Conservation (phyloP, 2,797 vertebrate genomes). For the Tolypeutes matacus region DNA sequence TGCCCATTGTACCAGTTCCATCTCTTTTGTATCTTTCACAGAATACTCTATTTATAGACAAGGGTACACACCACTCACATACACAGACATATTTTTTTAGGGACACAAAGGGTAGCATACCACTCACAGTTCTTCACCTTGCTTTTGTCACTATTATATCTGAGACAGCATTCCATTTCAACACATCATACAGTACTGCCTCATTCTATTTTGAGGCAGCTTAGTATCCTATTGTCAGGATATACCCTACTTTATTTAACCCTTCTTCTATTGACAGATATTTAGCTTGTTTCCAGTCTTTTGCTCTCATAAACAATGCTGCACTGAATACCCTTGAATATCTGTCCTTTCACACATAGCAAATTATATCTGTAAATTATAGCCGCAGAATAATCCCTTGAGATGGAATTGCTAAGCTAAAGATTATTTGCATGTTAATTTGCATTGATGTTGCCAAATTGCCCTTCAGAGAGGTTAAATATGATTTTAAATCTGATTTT, state of each 20-base stretch:
- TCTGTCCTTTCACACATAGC: not conserved
- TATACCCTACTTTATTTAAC: not conserved
- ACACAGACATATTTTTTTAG: not conserved
- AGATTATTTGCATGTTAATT: conserved; percentile 65
- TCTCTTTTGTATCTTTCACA: not conserved
- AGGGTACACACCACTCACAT: not conserved
- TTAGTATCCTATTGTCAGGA: not conserved
- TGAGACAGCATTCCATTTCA: not conserved
- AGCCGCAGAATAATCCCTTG: conserved; percentile 42
- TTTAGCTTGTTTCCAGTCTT: conserved; percentile 2
- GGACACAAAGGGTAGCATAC: not conserved
- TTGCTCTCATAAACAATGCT: not conserved
- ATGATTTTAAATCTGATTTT: conserved; percentile 35
- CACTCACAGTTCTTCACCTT: not conserved
- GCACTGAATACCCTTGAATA: not conserved
- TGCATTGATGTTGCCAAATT: conserved; percentile 56
- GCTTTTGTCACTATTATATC: not conserved
- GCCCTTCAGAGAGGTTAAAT: conserved; percentile 49
- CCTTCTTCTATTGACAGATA: not conserved
- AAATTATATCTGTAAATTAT: conserved; percentile 22
- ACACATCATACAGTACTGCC: conserved; percentile 21
- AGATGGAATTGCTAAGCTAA: conserved; percentile 37
- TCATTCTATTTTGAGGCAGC: not conserved
- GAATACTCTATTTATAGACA: not conserved
- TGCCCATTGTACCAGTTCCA: not conserved